These are phyloP conservation scores for Typhlomys cinereus DNA, from an alignment of 2,113 vertebrate genomes.

Conservation along the genomic window DNA sequence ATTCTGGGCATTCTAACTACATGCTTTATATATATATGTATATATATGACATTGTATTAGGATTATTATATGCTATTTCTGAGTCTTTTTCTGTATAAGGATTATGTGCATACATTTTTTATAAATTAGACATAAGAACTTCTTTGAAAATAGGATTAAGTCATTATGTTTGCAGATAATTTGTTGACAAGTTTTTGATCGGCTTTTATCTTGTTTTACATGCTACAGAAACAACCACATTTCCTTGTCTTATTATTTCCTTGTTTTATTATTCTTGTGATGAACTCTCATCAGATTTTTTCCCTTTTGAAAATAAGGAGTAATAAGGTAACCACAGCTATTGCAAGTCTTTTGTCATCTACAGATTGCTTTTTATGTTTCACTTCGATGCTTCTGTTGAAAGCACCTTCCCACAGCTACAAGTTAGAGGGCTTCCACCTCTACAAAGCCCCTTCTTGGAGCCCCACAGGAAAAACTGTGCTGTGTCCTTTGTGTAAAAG, in stretches of 20 bases:
- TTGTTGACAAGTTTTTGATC: conserved; percentile 42
- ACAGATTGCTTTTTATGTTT: conserved; percentile 51
- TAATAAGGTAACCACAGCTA: conserved; percentile 49
- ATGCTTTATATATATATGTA: conserved; percentile 40
- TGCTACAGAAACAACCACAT: conserved; percentile 23
- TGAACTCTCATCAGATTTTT: conserved; percentile 44
- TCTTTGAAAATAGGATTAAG: conserved; percentile 57
- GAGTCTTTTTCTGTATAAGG: conserved; percentile 39
- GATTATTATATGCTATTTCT: conserved; percentile 20
- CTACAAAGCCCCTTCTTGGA: conserved; percentile 34
- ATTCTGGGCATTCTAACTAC: background rate
- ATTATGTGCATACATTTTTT: conserved; percentile 43
- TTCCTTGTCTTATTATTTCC: conserved; percentile 38
- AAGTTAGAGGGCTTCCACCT: conserved; percentile 43
- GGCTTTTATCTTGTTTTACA: conserved; percentile 59
- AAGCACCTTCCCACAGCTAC: conserved; percentile 33
- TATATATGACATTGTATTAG: background rate
- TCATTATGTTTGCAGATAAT: conserved; percentile 52
- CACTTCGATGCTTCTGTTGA: conserved; percentile 15
- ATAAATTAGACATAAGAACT: conserved; percentile 54
- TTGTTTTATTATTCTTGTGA: conserved; percentile 33
- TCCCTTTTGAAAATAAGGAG: conserved; percentile 60
- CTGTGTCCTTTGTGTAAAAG: background rate
- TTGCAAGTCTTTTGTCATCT: conserved; percentile 47
- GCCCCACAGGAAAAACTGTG: background rate